Conservation (phyloP, 2,113 vertebrate genomes). For the Periophthalmus modestus region DNA sequence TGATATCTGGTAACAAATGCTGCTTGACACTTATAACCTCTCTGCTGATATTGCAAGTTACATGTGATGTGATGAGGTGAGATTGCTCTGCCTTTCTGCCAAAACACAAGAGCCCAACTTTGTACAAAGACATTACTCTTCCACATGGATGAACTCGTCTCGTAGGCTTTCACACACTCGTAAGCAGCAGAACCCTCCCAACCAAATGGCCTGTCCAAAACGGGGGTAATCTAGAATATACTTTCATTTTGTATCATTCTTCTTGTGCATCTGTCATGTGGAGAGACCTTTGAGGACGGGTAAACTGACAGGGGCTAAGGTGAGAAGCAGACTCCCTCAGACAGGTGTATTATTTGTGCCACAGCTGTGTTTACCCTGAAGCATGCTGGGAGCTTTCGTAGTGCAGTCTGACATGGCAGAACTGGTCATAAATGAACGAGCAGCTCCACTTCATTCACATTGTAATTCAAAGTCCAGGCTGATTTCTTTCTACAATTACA, state of each 20-base stretch:
- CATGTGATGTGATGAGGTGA: slow-evolving; percentile 8
- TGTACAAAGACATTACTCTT: slow-evolving; percentile 21
- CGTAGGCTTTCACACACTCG: slow-evolving; percentile 39
- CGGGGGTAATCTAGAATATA: slow-evolving; percentile 29
- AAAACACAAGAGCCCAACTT: not conserved
- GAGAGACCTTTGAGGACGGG: slow-evolving; percentile 15
- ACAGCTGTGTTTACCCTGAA: slow-evolving; percentile 86
- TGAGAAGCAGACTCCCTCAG: slow-evolving; percentile 53
- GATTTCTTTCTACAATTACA: too few species aligned
- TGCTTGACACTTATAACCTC: not conserved
- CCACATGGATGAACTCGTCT: slow-evolving; percentile 42
- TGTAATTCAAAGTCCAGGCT: too few species aligned
- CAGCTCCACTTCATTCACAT: too few species aligned
- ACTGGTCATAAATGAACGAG: slow-evolving; percentile 67
- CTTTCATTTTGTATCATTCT: slow-evolving; percentile 39
- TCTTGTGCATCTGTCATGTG: slow-evolving; percentile 44
- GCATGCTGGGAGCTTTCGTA: slow-evolving; percentile 75
- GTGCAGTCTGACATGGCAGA: slow-evolving; percentile 69
- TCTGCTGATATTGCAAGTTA: not conserved
- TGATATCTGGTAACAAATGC: not conserved
- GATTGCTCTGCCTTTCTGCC: slow-evolving; percentile 9
- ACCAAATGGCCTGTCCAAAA: slow-evolving; percentile 44
- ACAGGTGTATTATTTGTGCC: slow-evolving; percentile 75
- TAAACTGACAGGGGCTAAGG: slow-evolving; percentile 18
- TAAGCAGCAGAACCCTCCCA: slow-evolving; percentile 27